These are phyloP conservation scores for Carassius carassius DNA, from an alignment of 2,113 vertebrate species.

Conservation along the genomic window DNA sequence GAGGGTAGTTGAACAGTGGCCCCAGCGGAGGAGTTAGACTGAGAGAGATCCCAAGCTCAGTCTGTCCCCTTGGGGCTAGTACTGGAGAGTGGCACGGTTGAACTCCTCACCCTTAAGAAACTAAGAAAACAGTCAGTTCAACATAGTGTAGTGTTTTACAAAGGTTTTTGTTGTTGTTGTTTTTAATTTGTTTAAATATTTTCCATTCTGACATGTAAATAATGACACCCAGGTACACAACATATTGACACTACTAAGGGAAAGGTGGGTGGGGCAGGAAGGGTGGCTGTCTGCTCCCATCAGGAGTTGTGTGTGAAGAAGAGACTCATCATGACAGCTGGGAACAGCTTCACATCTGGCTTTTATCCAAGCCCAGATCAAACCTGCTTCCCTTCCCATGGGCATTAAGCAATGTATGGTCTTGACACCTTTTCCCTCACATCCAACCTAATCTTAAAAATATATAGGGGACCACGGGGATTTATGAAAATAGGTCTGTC, in stretches of 20 bases:
- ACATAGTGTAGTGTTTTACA: not conserved
- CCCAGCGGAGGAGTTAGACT: not conserved
- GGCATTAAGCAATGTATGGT: slow-evolving; percentile 44
- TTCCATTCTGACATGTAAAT: not conserved
- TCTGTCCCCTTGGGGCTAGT: slow-evolving; percentile 35
- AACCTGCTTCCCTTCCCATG: slow-evolving; percentile 53
- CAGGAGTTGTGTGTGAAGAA: slow-evolving; percentile 27
- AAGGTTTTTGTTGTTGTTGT: not conserved
- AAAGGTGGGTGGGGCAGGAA: slow-evolving; percentile 21
- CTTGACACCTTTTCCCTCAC: not conserved
- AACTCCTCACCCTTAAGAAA: too few species aligned
- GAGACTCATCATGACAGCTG: slow-evolving; percentile 67
- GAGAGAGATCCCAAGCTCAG: slow-evolving; percentile 19
- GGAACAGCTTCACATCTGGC: slow-evolving; percentile 73
- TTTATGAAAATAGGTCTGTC: not conserved
- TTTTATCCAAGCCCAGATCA: slow-evolving; percentile 64
- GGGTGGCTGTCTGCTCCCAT: slow-evolving; percentile 36
- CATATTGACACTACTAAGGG: not conserved
- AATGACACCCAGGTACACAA: not conserved
- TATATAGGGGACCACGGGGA: not conserved
- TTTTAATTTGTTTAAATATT: not conserved
- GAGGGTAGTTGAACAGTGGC: slow-evolving; percentile 7
- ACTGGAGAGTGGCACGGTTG: slow-evolving; percentile 1
- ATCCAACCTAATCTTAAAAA: not conserved
- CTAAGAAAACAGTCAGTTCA: not conserved